Conservation (phyloP, 2,797 vertebrate genomes). For the Acridotheres tristis region DNA sequence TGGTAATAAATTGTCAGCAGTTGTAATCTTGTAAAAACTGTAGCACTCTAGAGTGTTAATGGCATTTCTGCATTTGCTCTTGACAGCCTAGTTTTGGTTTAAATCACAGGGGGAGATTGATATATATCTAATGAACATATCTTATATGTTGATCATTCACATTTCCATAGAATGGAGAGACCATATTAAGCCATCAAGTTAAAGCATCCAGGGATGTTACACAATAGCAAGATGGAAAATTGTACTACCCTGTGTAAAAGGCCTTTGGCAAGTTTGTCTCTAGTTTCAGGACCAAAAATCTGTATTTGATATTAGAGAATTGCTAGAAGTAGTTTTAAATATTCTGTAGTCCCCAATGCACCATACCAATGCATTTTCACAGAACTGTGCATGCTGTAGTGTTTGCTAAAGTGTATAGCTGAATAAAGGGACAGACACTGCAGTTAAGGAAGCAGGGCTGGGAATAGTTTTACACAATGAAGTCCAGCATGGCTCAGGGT, state of each 20-base stretch:
- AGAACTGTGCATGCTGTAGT: background rate
- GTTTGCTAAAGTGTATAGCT: background rate
- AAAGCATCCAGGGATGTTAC: background rate
- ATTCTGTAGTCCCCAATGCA: background rate
- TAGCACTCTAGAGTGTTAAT: background rate
- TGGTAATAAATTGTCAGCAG: background rate
- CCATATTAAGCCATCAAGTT: background rate
- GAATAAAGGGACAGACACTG: background rate
- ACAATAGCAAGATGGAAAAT: background rate
- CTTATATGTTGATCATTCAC: background rate
- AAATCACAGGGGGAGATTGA: background rate
- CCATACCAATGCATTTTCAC: background rate
- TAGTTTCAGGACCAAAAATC: background rate
- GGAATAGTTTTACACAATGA: background rate
- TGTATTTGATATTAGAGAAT: background rate
- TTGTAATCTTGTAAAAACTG: background rate
- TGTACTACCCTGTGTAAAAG: background rate
- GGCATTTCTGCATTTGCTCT: background rate
- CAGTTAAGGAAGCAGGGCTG: background rate
- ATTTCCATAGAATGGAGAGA: background rate
- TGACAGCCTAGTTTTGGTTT: background rate
- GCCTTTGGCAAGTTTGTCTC: background rate
- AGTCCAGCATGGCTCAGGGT: background rate
- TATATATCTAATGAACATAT: background rate
- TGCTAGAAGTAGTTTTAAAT: background rate